Conservation (phyloP, 2,113 vertebrate species). For the Nyctereutes procyonoides region DNA sequence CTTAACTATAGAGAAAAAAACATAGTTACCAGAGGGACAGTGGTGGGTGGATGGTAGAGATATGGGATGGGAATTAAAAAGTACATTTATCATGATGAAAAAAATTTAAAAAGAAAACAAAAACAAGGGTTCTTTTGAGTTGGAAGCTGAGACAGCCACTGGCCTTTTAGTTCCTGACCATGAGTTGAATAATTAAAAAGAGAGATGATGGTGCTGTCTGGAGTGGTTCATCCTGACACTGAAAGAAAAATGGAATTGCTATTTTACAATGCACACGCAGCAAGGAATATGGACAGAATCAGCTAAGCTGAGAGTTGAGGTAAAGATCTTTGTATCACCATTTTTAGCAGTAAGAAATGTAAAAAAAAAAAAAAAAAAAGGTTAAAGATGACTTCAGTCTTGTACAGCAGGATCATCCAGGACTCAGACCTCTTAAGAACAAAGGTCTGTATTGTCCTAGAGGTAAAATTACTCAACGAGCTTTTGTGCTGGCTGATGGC, state of each 20-base stretch:
- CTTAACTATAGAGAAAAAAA: not conserved
- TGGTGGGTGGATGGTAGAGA: not conserved
- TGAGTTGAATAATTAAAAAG: not conserved
- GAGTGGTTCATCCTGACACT: not conserved
- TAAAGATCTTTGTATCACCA: not conserved
- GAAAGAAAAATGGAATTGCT: not conserved
- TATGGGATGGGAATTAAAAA: not conserved
- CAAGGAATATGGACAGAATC: not conserved
- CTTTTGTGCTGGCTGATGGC: not conserved
- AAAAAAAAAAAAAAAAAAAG: not conserved
- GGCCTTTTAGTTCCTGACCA: not conserved
- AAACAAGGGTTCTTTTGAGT: not conserved
- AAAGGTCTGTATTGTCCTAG: not conserved
- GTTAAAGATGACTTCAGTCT: not conserved
- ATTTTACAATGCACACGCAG: not conserved
- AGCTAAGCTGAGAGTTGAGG: not conserved
- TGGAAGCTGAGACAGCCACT: not conserved
- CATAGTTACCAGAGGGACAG: not conserved
- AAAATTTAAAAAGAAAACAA: not conserved
- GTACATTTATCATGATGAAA: not conserved
- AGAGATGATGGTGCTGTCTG: not conserved
- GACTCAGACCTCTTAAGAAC: not conserved
- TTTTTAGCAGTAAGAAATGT: not conserved
- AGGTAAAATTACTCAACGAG: not conserved
- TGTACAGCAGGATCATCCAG: not conserved